Base-by-base conservation (phyloP, 2,888 invertebrate species). In the Tenthredo scrophulariae region DNA sequence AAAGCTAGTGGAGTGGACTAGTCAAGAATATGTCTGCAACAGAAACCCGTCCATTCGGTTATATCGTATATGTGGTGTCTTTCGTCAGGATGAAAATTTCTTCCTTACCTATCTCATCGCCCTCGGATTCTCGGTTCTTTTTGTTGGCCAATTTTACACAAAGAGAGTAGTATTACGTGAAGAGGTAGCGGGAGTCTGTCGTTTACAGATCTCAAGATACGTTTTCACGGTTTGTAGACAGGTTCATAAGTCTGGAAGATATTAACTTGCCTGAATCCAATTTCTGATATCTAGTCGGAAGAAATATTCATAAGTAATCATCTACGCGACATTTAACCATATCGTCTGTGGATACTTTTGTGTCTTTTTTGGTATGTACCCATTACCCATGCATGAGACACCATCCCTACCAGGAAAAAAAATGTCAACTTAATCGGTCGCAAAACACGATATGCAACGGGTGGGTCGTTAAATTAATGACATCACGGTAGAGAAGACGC, bases 381-480 rank as follows among this genome's bases (percentile, higher is more conserved):
- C 13, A 74, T 74, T 4, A 74, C 33, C 29, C 13, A 74, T 74
- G 22, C 43, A 74, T 43, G 70, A 74, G 22, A 74, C 72, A 33
- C 18, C 33, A 6, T 67, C 33, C 15, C 67, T 67, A 62, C 3
- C 15, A 1, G 29, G 13, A 15, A 7, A 10, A 26, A 62, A 67
- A 33, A 26, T 29, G 43, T 43, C 72, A 43, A 22, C 22, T 43
- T 13, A 43, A 26, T 74, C 40, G n/a, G 4, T 43, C 40, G 72
- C 40, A 43, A 74, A 74, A 74, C 43, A 74, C 72, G 72, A 74
- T n/a, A 43, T n/a, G 43, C 72, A 74, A 74, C 72, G 72, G 43
- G 37, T 43, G 72, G 72, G 40, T 74, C 26, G 72, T 74, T 74
- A 74, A 74, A 74, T 74, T 43, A 74, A 74, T 74, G 72, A 74